Evolutionary conservation across 2,113 vertebrate genomes (phyloP), one percentile per base, ranked within the genome.

Genomic region (Thermophis baileyi): DNA sequence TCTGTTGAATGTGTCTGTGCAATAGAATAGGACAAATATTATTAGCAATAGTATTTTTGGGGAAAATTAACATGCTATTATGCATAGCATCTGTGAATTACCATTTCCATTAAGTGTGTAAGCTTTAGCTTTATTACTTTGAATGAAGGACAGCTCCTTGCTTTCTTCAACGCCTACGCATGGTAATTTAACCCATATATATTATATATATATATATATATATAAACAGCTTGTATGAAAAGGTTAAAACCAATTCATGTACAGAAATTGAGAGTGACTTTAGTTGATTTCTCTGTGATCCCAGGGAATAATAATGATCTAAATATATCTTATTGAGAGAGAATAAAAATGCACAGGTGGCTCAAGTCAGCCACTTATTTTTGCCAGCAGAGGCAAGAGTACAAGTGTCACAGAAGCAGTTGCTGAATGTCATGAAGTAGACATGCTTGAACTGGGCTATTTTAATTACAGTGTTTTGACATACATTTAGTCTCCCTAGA

Each of bases 201-300:
- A 25, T 81, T 22, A 81, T n/a, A n/a, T n/a, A n/a, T n/a, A n/a
- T n/a, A n/a, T n/a, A n/a, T n/a, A n/a, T n/a, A n/a, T n/a, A n/a
- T n/a, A 81, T 22, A 81, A 81, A 44, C 74, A 88, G 40, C 20
- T 35, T 53, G 47, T 3, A 53, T 7, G 24, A 74, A 92, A 57
- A 92, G 22, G 35, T 88, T 30, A 88, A 92, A 74, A 63, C 86
- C n/a, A 69, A 69, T 92, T 69, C 92, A 27, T 3, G 51, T 89
- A 18, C 16, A 22, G 30, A 88, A 93, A 92, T 2, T 93, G 44
- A 57, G 24, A 20, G 51, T 91, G 91, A 85, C 3, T 87, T 94
- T 51, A 47, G 60, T 9, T 57, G 55, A 89, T 88, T 96, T 89
- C 3, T 91, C 46, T 85, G 51, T 91, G 89, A 93, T 95, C 93